Evolutionary conservation across 2,797 vertebrate genomes (phyloP).

Genomic region (Hydrocynus forskahlii): DNA sequence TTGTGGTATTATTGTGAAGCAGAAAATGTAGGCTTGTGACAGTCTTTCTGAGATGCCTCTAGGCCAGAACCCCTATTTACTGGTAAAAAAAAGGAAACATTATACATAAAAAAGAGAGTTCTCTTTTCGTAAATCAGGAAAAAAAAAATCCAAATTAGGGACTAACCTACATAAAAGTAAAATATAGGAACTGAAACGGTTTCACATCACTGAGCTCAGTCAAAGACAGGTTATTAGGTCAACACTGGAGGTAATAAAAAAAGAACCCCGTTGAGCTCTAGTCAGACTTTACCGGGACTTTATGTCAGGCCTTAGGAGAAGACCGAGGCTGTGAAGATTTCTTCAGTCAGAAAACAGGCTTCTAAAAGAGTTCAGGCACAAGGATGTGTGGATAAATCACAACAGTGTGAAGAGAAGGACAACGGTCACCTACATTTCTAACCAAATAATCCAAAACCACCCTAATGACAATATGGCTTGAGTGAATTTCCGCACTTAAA

Average conservation of each 20-base stretch:
- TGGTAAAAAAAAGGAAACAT: constrained; percentile 2
- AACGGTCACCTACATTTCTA: constrained; percentile 33
- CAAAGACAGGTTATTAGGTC: not conserved
- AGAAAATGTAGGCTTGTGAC: not conserved
- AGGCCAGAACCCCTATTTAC: not conserved
- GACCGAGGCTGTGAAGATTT: not conserved
- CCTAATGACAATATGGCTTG: constrained; percentile 45
- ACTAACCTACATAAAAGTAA: constrained; percentile 1
- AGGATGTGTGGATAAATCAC: constrained; percentile 1
- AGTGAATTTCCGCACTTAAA: constrained; percentile 48
- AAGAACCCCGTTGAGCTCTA: not conserved
- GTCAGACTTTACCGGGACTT: constrained; percentile 15
- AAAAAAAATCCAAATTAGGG: not conserved
- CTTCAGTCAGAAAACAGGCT: not conserved
- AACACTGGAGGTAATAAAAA: not conserved
- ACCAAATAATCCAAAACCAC: not conserved
- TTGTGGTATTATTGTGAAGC: not conserved
- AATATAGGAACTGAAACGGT: constrained; percentile 2
- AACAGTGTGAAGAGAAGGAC: constrained; percentile 26
- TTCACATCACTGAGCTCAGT: constrained; percentile 26
- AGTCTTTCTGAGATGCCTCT: not conserved
- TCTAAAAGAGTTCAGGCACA: not conserved
- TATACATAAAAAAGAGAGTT: not conserved
- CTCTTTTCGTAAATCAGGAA: not conserved
- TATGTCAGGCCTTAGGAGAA: not conserved